A percentile compares a stretch with the other conserved stretches of the same genome.
Evolutionary conservation across 2,888 invertebrate genomes (phyloP).

Genomic region (Tipula vernalis): DNA sequence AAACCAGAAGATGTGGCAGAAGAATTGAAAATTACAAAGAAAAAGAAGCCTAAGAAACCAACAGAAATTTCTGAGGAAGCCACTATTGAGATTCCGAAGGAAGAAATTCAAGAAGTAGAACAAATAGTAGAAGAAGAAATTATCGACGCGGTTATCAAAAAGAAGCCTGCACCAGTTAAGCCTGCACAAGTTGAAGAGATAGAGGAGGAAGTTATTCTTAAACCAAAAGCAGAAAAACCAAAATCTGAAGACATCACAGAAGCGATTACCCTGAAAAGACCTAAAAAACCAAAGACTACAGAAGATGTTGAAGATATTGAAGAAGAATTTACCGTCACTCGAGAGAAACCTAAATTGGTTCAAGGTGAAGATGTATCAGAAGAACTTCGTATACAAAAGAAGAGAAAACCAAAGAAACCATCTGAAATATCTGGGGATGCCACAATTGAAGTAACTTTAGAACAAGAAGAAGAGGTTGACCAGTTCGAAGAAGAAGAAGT

Average conservation of each 20-base stretch:
- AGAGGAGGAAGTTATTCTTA: constrained; percentile 16
- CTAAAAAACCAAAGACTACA: constrained; percentile 16
- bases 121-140: neutral
- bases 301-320: constrained; percentile 19
- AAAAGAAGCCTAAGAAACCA: constrained; percentile 12
- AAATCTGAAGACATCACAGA: constrained; percentile 24
- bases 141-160: constrained; percentile 8
- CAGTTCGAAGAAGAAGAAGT: neutral
- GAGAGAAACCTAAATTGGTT: neutral
- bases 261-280: constrained; percentile 21
- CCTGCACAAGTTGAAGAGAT: constrained; percentile 8
- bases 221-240: constrained; percentile 16
- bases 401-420: constrained; percentile 20
- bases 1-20: neutral
- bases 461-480: neutral
- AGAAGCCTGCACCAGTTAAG: constrained; percentile 13
- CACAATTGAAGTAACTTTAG: constrained; percentile 15
- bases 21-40: constrained; percentile 9
- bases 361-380: neutral
- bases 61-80: constrained; percentile 16
- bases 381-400: constrained; percentile 19
- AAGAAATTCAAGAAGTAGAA: neutral
- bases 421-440: constrained; percentile 18
- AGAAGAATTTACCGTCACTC: constrained; percentile 16
- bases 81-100: neutral